Evolutionary conservation across 2,888 invertebrate genomes (phyloP).

Genomic region (Dugesia japonica): DNA sequence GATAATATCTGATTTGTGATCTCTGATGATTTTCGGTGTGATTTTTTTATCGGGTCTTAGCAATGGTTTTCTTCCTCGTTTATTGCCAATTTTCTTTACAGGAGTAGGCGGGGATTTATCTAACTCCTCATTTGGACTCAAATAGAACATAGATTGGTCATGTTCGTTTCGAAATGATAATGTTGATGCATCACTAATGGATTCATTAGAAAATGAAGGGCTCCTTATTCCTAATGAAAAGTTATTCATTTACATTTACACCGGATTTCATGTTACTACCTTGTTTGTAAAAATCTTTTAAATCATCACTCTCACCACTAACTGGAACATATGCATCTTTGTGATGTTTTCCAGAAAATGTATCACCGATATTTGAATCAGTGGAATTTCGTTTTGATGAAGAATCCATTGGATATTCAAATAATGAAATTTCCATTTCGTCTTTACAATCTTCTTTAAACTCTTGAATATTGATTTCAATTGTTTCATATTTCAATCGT

Average conservation of each 20-base stretch:
- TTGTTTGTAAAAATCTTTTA: too few relatives aligned
- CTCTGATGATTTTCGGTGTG: not conserved
- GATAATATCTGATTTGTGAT: not conserved
- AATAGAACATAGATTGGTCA: not conserved
- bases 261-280: too few relatives aligned
- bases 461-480: not conserved
- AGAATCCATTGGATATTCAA: not conserved
- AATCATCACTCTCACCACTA: too few relatives aligned
- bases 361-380: not conserved
- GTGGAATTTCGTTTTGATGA: not conserved
- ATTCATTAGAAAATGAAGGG: not conserved
- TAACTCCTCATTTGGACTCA: not conserved
- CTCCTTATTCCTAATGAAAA: not conserved
- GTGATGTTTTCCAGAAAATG: not conserved
- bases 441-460: not conserved
- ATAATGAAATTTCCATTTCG: not conserved
- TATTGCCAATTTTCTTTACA: not conserved
- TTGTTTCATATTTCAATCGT: not conserved
- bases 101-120: not conserved
- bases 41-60: not conserved
- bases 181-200: not conserved
- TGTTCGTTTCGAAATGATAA: not conserved
- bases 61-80: constrained; percentile 7
- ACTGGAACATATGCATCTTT: not conserved
- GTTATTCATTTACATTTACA: too few relatives aligned